A percentile compares a stretch with the other conserved stretches of the same genome.
phyloP scores from a whole-genome alignment of 2,113 vertebrate species.

The Callospermophilus lateralis region DNA sequence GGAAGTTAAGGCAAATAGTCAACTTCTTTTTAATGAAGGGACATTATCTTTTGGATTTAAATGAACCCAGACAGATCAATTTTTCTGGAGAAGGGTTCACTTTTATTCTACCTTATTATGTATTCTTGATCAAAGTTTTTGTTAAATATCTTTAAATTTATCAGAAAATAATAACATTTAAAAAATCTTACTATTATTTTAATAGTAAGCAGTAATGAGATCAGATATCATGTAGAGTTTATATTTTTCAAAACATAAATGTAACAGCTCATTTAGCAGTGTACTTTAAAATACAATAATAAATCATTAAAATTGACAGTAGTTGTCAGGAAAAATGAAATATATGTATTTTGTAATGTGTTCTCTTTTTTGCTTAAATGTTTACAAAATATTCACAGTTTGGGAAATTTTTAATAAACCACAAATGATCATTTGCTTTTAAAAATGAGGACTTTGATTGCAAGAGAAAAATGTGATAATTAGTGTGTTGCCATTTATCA shows the following conservation, averaged over 20 bases:
- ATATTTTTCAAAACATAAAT: conserved; percentile 63
- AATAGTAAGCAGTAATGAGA: conserved; percentile 47
- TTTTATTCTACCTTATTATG: neutral
- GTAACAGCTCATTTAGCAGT: conserved; percentile 66
- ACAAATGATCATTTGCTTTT: neutral
- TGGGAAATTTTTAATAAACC: conserved; percentile 33
- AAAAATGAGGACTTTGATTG: neutral
- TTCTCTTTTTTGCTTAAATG: neutral
- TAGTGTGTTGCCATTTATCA: neutral
- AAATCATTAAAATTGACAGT: conserved; percentile 69
- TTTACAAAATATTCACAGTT: conserved; percentile 57
- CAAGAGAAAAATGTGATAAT: neutral
- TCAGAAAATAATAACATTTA: conserved; percentile 40
- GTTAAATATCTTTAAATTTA: conserved; percentile 15
- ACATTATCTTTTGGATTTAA: neutral
- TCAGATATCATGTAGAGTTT: conserved; percentile 36
- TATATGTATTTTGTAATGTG: conserved; percentile 22
- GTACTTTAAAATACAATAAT: conserved; percentile 59
- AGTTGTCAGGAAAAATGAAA: conserved; percentile 53
- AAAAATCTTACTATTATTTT: conserved; percentile 46
- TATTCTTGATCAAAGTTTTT: neutral
- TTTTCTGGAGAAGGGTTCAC: neutral
- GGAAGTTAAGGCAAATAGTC: neutral
- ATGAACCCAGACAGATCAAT: neutral
- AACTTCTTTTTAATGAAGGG: neutral